Conservation (phyloP, 92 coral and sea anemone species). For the Heliopora coerulea region DNA sequence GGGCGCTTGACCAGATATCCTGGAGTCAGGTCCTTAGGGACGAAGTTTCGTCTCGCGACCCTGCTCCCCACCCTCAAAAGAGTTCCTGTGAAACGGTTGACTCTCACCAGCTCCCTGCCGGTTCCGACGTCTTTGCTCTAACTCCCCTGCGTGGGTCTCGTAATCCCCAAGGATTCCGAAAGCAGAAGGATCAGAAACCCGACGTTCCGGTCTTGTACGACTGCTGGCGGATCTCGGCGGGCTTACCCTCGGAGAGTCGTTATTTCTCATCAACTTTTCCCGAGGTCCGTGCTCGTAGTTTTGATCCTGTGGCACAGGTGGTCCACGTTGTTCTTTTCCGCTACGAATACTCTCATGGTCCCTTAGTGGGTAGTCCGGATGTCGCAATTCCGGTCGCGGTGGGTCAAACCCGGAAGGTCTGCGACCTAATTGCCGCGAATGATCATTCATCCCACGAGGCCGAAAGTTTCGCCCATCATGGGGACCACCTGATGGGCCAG, state of each 20-base stretch:
- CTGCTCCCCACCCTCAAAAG: too few species aligned
- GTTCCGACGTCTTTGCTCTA: neutral
- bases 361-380: neutral
- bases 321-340: conserved; percentile 16
- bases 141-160: neutral
- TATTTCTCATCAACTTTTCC: neutral
- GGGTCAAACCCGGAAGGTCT: conserved; percentile 3
- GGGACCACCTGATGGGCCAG: conserved; percentile 53
- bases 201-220: conserved; percentile 16
- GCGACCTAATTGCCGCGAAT: conserved; percentile 26
- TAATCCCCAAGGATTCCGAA: conserved; percentile 37
- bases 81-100: too few species aligned
- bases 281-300: neutral
- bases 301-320: neutral
- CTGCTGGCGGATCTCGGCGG: conserved; percentile 8
- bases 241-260: conserved; percentile 8
- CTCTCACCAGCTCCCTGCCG: neutral
- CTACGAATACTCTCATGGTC: neutral
- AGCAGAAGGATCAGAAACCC: conserved; percentile 25
- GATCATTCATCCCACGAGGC: conserved; percentile 23
- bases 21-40: neutral
- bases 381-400: conserved; percentile 11
- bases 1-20: neutral
- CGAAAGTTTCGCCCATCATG: conserved; percentile 8
- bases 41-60: conserved; percentile 7